Percentiles rank a stretch among this genome's conserved stretches.
These are phyloP conservation scores for Lutjanus erythropterus DNA, from an alignment of 2,113 vertebrate species.

Conservation along the genomic window DNA sequence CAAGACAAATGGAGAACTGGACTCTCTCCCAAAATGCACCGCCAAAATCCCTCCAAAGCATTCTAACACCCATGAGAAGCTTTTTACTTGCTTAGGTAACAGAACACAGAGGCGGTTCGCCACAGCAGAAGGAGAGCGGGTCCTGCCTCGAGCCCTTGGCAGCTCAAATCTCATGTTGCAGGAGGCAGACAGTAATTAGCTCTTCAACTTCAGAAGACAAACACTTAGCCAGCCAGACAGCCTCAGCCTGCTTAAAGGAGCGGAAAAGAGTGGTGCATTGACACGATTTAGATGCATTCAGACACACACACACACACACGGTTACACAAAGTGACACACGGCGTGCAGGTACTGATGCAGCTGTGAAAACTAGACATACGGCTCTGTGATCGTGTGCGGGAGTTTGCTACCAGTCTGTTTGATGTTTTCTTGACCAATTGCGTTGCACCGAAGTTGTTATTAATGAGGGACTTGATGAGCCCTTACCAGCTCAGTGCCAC, in stretches of 20 bases:
- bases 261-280: conserved; percentile 27
- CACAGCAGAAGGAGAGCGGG: conserved; percentile 43
- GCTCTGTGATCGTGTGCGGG: not conserved
- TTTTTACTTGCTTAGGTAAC: conserved; percentile 39
- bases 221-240: conserved; percentile 56
- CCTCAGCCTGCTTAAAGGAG: conserved; percentile 44
- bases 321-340: not conserved
- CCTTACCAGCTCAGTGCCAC: conserved; percentile 27
- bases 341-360: conserved; percentile 29
- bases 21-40: conserved; percentile 17
- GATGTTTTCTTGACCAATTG: conserved; percentile 48
- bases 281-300: conserved; percentile 36
- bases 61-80: conserved; percentile 48
- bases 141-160: conserved; percentile 64
- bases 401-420: conserved; percentile 34
- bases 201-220: conserved; percentile 73
- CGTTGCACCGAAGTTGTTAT: conserved; percentile 37
- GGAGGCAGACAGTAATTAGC: conserved; percentile 72
- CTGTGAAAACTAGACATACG: not conserved
- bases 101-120: conserved; percentile 36
- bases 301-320: conserved; percentile 11
- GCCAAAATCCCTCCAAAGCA: conserved; percentile 30
- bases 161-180: conserved; percentile 60
- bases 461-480: conserved; percentile 59
- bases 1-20: conserved; percentile 49